Percentiles rank a stretch among this genome's conserved stretches.
These are phyloP conservation scores for Drosophila fuyamai DNA, from an alignment of 1,140 invertebrate species.

Conservation along the genomic window DNA sequence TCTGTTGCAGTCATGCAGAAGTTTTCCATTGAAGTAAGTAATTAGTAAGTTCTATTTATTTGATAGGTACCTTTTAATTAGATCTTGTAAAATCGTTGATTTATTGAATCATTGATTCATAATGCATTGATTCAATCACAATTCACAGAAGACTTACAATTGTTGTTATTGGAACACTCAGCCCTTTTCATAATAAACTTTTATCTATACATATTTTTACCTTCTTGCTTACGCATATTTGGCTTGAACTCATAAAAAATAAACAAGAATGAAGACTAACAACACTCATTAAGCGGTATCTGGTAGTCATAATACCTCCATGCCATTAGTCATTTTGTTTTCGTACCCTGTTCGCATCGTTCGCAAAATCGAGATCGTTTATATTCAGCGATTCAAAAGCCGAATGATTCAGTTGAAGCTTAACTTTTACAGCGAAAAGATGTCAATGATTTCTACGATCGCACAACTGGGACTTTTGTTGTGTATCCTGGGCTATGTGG, in stretches of 20 bases:
- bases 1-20: no score
- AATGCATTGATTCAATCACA: background rate
- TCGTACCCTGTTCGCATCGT: conserved; percentile 10
- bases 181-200: background rate
- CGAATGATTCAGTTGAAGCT: conserved; percentile 44
- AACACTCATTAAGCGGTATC: conserved; percentile 23
- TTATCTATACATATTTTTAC: background rate
- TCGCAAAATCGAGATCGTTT: conserved; percentile 16
- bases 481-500: conserved; percentile 16
- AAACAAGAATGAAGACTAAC: background rate
- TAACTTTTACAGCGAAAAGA: conserved; percentile 44
- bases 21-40: no score
- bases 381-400: conserved; percentile 12
- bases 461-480: conserved; percentile 13
- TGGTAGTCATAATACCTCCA: conserved; percentile 14
- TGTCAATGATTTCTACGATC: conserved; percentile 33
- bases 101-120: background rate
- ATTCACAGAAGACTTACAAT: background rate
- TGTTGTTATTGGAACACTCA: background rate
- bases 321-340: conserved; percentile 7
- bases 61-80: no score
- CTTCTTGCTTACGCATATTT: conserved; percentile 8
- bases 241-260: conserved; percentile 1
- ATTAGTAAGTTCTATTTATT: no score
- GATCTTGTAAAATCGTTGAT: background rate